Conservation (phyloP, 2,888 invertebrate genomes). For the Cactoblastis cactorum region DNA sequence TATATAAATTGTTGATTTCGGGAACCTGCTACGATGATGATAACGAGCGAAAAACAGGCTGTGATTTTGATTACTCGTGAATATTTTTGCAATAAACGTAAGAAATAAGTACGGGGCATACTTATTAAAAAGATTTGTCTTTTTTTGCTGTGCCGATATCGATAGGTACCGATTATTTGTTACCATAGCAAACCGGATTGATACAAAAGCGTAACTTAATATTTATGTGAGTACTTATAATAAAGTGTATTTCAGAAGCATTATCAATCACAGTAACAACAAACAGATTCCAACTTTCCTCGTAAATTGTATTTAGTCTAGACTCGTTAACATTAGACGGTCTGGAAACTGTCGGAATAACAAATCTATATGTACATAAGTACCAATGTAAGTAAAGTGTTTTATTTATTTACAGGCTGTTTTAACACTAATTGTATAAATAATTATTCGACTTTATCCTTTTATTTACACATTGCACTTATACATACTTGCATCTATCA, state of each 20-base stretch:
- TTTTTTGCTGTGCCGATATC: no score
- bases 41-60: conserved; percentile 39
- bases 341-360: background rate
- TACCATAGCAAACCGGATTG: no score
- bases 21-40: conserved; percentile 38
- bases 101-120: no score
- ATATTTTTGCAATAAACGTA: no score
- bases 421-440: background rate
- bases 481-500: no score
- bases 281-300: background rate
- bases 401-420: background rate
- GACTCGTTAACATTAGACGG: background rate
- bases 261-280: background rate
- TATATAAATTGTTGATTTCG: conserved; percentile 61
- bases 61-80: conserved; percentile 6
- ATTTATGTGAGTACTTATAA: background rate
- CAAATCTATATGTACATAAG: background rate
- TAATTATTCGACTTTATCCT: no score
- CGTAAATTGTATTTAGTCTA: background rate
- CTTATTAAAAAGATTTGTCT: no score
- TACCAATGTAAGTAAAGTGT: background rate
- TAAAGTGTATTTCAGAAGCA: background rate
- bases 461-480: no score
- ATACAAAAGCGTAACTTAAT: background rate
- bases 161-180: no score